Evolutionary conservation across 2,888 invertebrate genomes (phyloP), one percentile per base, ranked within the genome.

Genomic region (Chymomyza procnemis): DNA sequence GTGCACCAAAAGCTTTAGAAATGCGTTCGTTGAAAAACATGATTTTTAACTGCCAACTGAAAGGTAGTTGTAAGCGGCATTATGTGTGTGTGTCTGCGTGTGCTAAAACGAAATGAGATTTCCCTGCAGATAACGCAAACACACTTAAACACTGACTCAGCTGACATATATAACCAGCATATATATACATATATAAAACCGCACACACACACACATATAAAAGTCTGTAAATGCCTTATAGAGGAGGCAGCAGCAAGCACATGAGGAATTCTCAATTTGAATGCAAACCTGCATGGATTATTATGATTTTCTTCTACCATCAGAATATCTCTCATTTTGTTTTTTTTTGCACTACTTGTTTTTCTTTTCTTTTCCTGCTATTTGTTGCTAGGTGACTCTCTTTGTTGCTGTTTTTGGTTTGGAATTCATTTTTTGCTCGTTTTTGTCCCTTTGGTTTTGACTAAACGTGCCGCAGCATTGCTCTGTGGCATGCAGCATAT

Each of bases 251-350:
- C 18, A 50, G 48, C 48, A 16, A 18, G 48, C 48, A 12, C 34
- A 66, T 18, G 67, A 74, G 78, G 78, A 78, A 78, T 84, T 84
- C 81, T 79, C 84, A 84, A 81, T 81, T 81, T 81, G 84, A 81
- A 81, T 81, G 81, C 81, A 84, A 81, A 84, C 80, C 85, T 84
- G 82, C 74, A 22, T 73, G 82, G 82, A 82, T 82, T 82, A 82
- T 82, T 82, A 82, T 85, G 82, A 84, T 82, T 81, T 81, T 73
- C 64, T 76, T 74, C 76, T 75, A 78, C 78, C 74, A 76, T 67
- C 73, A 74, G 72, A 4, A 26, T 26, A 26, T 26, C 64, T 75
- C 74, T 79, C 74, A 60, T 76, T 71, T 66, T 73, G 4, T 14
- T 57, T 34, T 16, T 8, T 59, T 41, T 46, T 34, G 18, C 57